These are phyloP conservation scores for Megaceryle alcyon DNA, from an alignment of 2,797 vertebrate species.

Conservation along the genomic window DNA sequence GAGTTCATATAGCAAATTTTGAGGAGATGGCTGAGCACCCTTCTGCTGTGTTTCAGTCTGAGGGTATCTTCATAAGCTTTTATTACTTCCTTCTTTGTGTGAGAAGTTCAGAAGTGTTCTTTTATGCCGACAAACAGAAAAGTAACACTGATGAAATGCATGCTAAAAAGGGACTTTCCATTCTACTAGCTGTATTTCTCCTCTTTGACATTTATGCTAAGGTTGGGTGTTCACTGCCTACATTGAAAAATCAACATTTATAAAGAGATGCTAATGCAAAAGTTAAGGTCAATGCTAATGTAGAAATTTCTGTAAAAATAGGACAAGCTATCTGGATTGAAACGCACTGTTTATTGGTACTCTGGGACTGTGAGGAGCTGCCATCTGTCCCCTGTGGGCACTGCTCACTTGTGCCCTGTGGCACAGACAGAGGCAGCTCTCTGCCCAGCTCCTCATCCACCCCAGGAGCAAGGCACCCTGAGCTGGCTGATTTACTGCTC, in stretches of 20 bases:
- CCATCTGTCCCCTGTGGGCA: background rate
- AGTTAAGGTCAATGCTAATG: background rate
- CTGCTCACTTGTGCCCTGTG: rapidly evolving
- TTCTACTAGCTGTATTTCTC: background rate
- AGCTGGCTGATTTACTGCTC: background rate
- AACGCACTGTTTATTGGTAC: rapidly evolving
- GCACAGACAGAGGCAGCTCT: background rate
- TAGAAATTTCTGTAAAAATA: background rate
- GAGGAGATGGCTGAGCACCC: background rate
- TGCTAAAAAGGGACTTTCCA: background rate
- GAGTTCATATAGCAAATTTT: background rate
- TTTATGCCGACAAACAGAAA: background rate
- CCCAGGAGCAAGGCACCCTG: background rate
- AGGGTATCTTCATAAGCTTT: background rate
- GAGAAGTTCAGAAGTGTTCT: background rate
- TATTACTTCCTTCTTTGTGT: background rate
- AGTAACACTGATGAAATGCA: background rate
- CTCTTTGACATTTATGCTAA: background rate
- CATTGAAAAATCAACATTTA: background rate
- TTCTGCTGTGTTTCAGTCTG: background rate
- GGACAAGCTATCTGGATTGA: background rate
- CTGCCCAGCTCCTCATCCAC: rapidly evolving
- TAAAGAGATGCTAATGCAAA: background rate
- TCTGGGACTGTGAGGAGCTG: background rate
- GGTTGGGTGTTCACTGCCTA: background rate